Evolutionary conservation across 2,113 vertebrate genomes (phyloP), one percentile per base, ranked within the genome.

Genomic region (Aldabrachelys gigantea): DNA sequence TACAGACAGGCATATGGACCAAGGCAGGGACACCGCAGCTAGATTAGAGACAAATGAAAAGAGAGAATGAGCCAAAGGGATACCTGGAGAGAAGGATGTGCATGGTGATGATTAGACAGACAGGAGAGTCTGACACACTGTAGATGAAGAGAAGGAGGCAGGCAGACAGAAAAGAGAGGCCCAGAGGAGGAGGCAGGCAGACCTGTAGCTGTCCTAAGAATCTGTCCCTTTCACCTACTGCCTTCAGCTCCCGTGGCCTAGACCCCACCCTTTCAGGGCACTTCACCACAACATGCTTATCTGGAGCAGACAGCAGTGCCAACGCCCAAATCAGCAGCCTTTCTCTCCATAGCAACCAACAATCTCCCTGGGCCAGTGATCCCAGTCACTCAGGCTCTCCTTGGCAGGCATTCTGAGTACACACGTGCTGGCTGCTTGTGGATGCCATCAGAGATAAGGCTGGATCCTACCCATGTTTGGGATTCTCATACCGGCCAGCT

Each of bases 281-380:
- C 47, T 52, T 78, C 75, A 44, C 22, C 75, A 78, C 22, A 29
- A n/a, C 5, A 29, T 19, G 81, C 81, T 50, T 97, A 97, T 97
- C 97, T 1, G 80, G 6, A 0, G 5, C 81, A 4, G 1, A 12
- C 96, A 96, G 93, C 44, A 38, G 89, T 83, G 94, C 57, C 94
- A 79, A 94, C 93, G 83, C 96, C 96, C 96, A 38, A 54, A 25
- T 27, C 80, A 59, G 96, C 91, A 84, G 89, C 91, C 50, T 27
- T 54, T 19, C 75, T 92, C 65, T 91, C 93, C 96, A 78, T 85
- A 80, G 93, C 97, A 96, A 93, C 88, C 82, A 76, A 76, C 93
- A 2, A 81, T 91, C 57, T 87, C 82, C 21, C 29, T 8, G 59
- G 80, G 53, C 59, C 88, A 35, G 79, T 44, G 41, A 52, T 49